Base-by-base conservation (phyloP, 2,797 vertebrate genomes). In the Cynopterus sphinx region DNA sequence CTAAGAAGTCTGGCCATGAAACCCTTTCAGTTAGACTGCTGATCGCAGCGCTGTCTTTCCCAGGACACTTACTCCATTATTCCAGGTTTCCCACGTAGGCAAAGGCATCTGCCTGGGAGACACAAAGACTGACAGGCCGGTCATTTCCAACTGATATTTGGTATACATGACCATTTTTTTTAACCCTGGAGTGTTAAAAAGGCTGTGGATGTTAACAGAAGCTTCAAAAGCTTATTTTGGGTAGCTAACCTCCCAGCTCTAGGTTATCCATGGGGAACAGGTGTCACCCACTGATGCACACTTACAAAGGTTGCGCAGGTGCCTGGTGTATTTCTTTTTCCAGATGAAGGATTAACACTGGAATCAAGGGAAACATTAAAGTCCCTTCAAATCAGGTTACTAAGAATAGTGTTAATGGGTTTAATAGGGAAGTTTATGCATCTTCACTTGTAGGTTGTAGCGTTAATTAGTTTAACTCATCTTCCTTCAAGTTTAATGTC, bases 351-450 rank as follows among this genome's bases (percentile, higher is more conserved):
- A 83, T 97, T 96, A 93, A 92, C 88, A 92, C 87, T 94, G 77
- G 82, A 96, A 97, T 95, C 81, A 86, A 94, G 94, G 87, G 89
- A 97, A 97, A 87, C 65, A 70, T 89, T 97, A 94, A 94, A 85
- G 46, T 87, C 74, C 81, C 22, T 71, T 97, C 87, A 91, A 87
- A 97, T 97, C 96, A 92, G 81, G 73, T 97, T 95, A 96, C 84
- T 89, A 79, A 63, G 84, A 93, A 96, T 84, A 96, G 73, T 82
- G 82, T 78, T 94, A 97, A 98, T 96, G 94, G 78, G 26, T 61
- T 97, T 97, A 95, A 74, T 83, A 94, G 94, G 79, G 81, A 97
- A 87, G 87, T 96, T 68, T 95, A 97, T 78, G 94, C 57, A 75
- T 77, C 90, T 97, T 95, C 10, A 46, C 67, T n/a, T 94, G 39